Base-by-base conservation (phyloP, 1,140 invertebrate genomes). In the Papilio xuthus region DNA sequence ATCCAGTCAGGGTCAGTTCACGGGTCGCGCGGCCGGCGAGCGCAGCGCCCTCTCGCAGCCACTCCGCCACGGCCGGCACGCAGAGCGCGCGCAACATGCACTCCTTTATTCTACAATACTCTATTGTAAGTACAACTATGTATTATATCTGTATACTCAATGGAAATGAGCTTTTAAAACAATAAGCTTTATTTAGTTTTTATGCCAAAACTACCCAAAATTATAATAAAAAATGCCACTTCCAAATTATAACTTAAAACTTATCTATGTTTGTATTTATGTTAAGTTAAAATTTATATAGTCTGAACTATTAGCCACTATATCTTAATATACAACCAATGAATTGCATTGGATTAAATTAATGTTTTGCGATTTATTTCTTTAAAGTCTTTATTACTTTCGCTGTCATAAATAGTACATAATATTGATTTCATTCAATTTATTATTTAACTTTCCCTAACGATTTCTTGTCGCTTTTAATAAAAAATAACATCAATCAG, bases 51-150 rank as follows among this genome's bases (percentile, higher is more conserved):
- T 82, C 83, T 82, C 80, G 69, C 76, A 75, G 84, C 81, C 90
- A 91, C 87, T 92, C 88, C 69, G 81, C 83, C 74, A 88, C 84
- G 86, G 89, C 81, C 91, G 89, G 82, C 56, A 26, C 26, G 26
- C 88, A 89, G 77, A 79, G 84, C 84, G 89, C 83, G 81, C 83
- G 84, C 91, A 92, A 89, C 89, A 91, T 93, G 90, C 82, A 86
- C 80, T 77, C 82, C 78, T 53, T 79, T 82, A 80, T 85, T 83
- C 69, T 83, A 53, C 81, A 83, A 70, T 88, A 80, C 88, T 83
- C 79, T 53, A 53, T 53, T 53, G 91, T 91, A 82, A 91, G 89
- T 92, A 81, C 73, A 80, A 81, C 73, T 78, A 83, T 26, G 8
- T 32, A 60, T 23, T 67, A 67, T 67, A 28, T 26, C 53, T 23